Percentiles rank a stretch among this genome's conserved stretches.
These are phyloP conservation scores for Drosophila nikananu DNA, from an alignment of 1,140 invertebrate species.

Conservation along the genomic window DNA sequence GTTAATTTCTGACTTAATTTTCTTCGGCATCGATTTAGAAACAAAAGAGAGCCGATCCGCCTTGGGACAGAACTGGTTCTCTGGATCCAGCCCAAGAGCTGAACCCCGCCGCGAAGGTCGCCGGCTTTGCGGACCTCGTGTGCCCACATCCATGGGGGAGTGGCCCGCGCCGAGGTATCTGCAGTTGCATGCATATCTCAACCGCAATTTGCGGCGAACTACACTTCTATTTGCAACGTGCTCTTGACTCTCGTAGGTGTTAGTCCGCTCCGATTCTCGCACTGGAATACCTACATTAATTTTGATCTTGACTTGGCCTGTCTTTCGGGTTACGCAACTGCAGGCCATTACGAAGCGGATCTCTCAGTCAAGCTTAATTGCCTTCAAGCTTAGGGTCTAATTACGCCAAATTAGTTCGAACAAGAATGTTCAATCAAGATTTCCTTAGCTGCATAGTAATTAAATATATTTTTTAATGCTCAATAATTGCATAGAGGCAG, in stretches of 20 bases:
- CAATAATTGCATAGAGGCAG: slow-evolving; percentile 15
- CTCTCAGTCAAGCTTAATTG: slow-evolving; percentile 67
- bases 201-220: slow-evolving; percentile 62
- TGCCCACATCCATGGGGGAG: slow-evolving; percentile 49
- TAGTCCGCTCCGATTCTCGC: slow-evolving; percentile 23
- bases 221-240: slow-evolving; percentile 18
- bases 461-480: slow-evolving; percentile 34
- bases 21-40: slow-evolving; percentile 54
- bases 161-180: slow-evolving; percentile 24
- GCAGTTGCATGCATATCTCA: slow-evolving; percentile 39
- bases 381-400: slow-evolving; percentile 56
- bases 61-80: slow-evolving; percentile 62
- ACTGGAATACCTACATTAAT: slow-evolving; percentile 23
- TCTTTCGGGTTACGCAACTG: slow-evolving; percentile 59
- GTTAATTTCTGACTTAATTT: slow-evolving; percentile 76
- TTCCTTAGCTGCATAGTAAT: slow-evolving; percentile 39
- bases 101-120: slow-evolving; percentile 62
- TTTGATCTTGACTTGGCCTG: slow-evolving; percentile 50
- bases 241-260: slow-evolving; percentile 56
- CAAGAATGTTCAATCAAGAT: slow-evolving; percentile 48
- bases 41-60: slow-evolving; percentile 45
- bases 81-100: slow-evolving; percentile 61
- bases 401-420: slow-evolving; percentile 64
- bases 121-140: slow-evolving; percentile 44
- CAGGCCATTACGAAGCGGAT: slow-evolving; percentile 71